Evolutionary conservation across 2,113 vertebrate genomes (phyloP).

Genomic region (Psilopogon haemacephalus): DNA sequence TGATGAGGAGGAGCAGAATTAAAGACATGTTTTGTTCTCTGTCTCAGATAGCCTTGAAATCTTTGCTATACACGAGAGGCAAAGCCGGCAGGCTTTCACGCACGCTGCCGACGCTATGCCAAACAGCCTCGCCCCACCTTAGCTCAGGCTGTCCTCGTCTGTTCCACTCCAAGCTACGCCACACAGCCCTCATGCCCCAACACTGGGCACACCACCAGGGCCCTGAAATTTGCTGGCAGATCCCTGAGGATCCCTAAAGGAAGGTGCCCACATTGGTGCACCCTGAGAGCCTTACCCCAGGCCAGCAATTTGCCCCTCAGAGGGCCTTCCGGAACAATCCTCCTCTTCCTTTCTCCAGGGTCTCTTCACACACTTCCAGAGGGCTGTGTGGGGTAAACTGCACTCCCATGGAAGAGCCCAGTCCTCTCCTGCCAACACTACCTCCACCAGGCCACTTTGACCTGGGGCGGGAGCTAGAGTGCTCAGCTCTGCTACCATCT

Average conservation of each 20-base stretch:
- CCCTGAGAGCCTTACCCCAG: fast-evolving
- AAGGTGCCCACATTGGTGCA: fast-evolving
- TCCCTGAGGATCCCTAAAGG: neutral
- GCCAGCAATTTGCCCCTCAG: fast-evolving
- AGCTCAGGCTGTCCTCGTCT: neutral
- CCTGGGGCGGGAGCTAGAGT: fast-evolving
- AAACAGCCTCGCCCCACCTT: fast-evolving
- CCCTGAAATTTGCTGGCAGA: neutral
- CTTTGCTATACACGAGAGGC: neutral
- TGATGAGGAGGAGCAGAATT: neutral
- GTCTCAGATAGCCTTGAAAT: neutral
- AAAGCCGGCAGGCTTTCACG: fast-evolving
- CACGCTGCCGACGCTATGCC: fast-evolving
- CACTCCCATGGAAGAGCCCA: fast-evolving
- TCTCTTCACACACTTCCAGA: too few relatives aligned
- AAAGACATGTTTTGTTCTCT: neutral
- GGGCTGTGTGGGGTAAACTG: neutral
- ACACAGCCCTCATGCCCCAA: fast-evolving
- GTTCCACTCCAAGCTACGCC: fast-evolving
- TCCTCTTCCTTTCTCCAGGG: fast-evolving
- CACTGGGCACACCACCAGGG: neutral
- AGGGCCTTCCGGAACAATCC: neutral
- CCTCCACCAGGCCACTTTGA: fast-evolving
- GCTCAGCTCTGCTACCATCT: fast-evolving
- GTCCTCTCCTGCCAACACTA: fast-evolving